Conservation (phyloP, 2,888 invertebrate species). For the Apamea epomidion region DNA sequence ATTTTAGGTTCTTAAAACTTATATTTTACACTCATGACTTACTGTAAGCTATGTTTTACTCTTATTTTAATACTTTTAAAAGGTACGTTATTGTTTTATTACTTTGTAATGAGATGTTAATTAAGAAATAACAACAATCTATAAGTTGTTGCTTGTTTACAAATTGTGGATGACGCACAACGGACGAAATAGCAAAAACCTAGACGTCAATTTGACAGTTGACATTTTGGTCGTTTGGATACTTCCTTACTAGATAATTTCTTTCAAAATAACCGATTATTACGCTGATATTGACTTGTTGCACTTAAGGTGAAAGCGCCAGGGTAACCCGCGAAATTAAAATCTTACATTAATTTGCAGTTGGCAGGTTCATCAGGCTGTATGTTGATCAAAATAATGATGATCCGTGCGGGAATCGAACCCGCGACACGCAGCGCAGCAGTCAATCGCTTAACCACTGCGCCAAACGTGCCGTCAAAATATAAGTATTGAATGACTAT, state of each 20-base stretch:
- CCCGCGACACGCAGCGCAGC: too few relatives aligned
- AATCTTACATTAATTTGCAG: too few relatives aligned
- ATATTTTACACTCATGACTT: slow-evolving; percentile 10
- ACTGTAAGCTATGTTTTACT: neutral
- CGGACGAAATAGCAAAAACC: neutral
- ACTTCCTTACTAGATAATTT: neutral
- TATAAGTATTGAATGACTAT: too few relatives aligned
- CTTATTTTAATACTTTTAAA: neutral
- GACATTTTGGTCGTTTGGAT: slow-evolving; percentile 3
- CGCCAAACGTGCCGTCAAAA: too few relatives aligned
- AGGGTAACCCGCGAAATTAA: too few relatives aligned
- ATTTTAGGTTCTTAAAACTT: slow-evolving; percentile 67
- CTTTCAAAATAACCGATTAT: neutral
- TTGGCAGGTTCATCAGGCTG: too few relatives aligned
- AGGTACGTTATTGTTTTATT: neutral
- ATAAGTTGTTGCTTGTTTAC: slow-evolving; percentile 23
- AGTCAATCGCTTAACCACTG: too few relatives aligned
- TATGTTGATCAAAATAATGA: too few relatives aligned
- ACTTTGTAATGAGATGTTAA: neutral
- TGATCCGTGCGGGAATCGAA: too few relatives aligned
- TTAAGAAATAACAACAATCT: neutral
- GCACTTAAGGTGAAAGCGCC: too few relatives aligned
- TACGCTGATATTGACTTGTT: too few relatives aligned
- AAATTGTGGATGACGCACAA: neutral
- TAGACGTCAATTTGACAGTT: neutral